Conservation (phyloP, 2,888 invertebrate species). For the Chironomus riparius region DNA sequence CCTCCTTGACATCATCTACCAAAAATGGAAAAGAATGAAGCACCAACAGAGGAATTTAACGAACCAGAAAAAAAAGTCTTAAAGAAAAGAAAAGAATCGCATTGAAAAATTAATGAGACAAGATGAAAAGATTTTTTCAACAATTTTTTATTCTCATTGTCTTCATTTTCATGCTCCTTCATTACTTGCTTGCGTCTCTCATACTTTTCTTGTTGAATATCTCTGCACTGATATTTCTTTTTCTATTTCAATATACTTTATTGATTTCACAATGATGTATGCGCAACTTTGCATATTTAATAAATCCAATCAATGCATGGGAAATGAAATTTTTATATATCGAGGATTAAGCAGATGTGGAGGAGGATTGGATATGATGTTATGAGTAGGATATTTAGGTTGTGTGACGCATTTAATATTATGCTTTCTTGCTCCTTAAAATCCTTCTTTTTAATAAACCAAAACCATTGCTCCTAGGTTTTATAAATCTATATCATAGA, state of each 20-base stretch:
- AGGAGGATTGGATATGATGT: too few relatives aligned
- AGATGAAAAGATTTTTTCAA: not conserved
- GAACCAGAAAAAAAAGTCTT: not conserved
- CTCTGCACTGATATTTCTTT: not conserved
- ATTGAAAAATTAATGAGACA: not conserved
- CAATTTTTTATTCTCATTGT: not conserved
- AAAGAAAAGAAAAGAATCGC: not conserved
- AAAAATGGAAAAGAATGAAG: not conserved
- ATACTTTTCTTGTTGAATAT: too few relatives aligned
- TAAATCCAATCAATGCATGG: not conserved
- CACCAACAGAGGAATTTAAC: not conserved
- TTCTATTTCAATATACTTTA: not conserved
- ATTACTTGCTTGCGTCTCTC: not conserved
- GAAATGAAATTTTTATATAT: not conserved
- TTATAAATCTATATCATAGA: too few relatives aligned
- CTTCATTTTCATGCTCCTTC: not conserved
- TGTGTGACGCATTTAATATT: too few relatives aligned
- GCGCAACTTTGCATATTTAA: not conserved
- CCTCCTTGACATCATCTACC: not conserved
- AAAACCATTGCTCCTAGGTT: too few relatives aligned
- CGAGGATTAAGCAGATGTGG: too few relatives aligned
- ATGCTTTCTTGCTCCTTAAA: too few relatives aligned
- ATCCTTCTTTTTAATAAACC: too few relatives aligned
- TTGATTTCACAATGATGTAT: not conserved
- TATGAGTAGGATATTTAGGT: too few relatives aligned